phyloP scores from a whole-genome alignment of 2,113 vertebrate species.

The Myanophis thanlyinensis region DNA sequence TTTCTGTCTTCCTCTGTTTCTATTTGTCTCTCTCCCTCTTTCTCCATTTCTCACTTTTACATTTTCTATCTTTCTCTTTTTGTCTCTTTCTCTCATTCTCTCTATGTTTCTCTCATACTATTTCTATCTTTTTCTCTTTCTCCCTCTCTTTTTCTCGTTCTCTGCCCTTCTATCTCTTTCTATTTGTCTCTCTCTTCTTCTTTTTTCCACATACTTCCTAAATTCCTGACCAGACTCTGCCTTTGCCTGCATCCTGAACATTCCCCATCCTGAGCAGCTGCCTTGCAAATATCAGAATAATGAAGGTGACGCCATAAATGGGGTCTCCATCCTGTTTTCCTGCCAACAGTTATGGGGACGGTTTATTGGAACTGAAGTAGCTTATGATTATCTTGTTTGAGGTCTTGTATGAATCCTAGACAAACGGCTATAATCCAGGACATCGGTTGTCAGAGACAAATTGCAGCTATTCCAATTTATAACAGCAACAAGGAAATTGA shows the following conservation, averaged over 20 bases:
- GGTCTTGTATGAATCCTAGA: neutral
- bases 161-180: too few relatives aligned
- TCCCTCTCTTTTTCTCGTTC: too few relatives aligned
- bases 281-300: neutral
- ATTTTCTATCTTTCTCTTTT: neutral
- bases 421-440: neutral
- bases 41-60: too few relatives aligned
- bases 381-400: neutral
- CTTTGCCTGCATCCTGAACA: neutral
- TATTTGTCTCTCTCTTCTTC: neutral
- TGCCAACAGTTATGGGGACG: neutral
- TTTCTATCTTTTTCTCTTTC: neutral
- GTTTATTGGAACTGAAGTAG: neutral
- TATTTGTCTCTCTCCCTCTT: neutral
- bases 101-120: too few relatives aligned
- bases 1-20: accelerated
- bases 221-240: neutral
- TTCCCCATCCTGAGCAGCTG: neutral
- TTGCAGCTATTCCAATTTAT: neutral
- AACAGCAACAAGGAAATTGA: neutral
- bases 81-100: too few relatives aligned
- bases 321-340: neutral
- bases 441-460: neutral
- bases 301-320: too few relatives aligned
- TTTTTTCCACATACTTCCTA: too few relatives aligned